Percentiles rank a stretch among this genome's conserved stretches.
phyloP scores from a whole-genome alignment of 2,113 vertebrate genomes.

The Phaetusa simplex region DNA sequence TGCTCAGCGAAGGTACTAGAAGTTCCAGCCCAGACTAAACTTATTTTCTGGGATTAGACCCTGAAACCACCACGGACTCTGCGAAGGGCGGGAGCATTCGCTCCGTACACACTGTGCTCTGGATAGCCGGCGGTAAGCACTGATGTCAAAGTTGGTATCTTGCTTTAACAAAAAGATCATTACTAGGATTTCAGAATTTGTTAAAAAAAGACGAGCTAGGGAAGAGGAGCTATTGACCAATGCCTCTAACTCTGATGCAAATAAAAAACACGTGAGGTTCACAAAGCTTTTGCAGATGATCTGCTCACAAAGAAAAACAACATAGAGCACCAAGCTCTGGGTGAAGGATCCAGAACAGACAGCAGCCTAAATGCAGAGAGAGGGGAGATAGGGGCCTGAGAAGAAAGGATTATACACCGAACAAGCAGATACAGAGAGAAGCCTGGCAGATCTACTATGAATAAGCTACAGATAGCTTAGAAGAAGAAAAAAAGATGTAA shows the following conservation, averaged over 20 bases:
- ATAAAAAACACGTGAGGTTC: not conserved
- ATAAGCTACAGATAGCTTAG: not conserved
- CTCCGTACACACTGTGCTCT: fast-evolving
- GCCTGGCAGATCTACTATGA: not conserved
- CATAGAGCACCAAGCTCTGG: not conserved
- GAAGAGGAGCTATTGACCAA: not conserved
- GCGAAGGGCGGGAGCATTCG: not conserved
- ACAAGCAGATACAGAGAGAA: not conserved
- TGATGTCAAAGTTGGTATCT: not conserved
- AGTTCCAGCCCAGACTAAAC: not conserved
- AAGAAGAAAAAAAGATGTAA: not conserved
- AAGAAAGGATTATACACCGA: not conserved
- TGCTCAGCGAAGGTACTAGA: not conserved
- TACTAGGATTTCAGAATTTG: not conserved
- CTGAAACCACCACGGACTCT: not conserved
- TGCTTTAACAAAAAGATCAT: not conserved
- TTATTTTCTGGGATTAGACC: not conserved
- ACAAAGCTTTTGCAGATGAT: not conserved
- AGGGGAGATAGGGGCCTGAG: not conserved
- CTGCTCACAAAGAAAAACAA: not conserved
- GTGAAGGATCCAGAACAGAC: slow-evolving; percentile 47
- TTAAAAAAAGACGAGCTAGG: not conserved
- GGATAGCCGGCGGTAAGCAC: fast-evolving
- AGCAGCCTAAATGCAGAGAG: not conserved
- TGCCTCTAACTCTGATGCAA: not conserved